A percentile compares a stretch with the other conserved stretches of the same genome.
phyloP scores from a whole-genome alignment of 2,888 invertebrate genomes.

The Catocala fraxini region DNA sequence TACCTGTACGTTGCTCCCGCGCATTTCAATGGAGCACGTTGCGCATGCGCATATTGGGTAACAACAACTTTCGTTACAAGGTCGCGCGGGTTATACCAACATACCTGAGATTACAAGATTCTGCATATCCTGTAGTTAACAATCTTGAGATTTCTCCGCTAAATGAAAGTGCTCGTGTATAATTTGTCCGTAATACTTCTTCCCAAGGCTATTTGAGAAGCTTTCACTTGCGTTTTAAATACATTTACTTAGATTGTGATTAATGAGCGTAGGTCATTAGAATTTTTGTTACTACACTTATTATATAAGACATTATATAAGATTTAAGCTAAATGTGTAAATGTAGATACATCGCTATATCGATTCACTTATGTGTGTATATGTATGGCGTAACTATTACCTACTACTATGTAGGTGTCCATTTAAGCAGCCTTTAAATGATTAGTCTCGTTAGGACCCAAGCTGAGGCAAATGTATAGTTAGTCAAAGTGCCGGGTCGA shows the following conservation, averaged over 20 bases:
- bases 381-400: no score
- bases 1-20: conserved; percentile 19
- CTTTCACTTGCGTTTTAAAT: conserved; percentile 11
- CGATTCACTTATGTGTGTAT: no score
- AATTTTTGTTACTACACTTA: no score
- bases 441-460: no score
- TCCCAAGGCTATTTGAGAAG: conserved; percentile 1
- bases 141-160: conserved; percentile 4
- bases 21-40: conserved; percentile 34
- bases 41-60: conserved; percentile 31
- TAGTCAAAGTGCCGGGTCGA: no score
- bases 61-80: conserved; percentile 58
- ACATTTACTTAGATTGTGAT: neutral
- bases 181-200: neutral
- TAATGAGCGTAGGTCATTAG: neutral
- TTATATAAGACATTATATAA: no score
- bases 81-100: conserved; percentile 28
- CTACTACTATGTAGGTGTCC: no score
- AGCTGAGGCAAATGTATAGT: no score
- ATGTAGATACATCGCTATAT: no score
- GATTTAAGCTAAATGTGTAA: no score
- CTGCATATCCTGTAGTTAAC: neutral
- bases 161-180: conserved; percentile 9
- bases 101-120: neutral
- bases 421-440: no score